A percentile compares a stretch with the other conserved stretches of the same genome.
phyloP scores from a whole-genome alignment of 2,113 vertebrate species.

The Bos taurus region ARS-UCD2.0 NC_037339.1:8297001-8297500 shows the following conservation, averaged over 20 bases:
- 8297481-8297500: slow-evolving; percentile 43
- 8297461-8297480: slow-evolving; percentile 30
- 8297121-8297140: slow-evolving; percentile 1
- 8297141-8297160: slow-evolving; percentile 4
- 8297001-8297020: neutral
- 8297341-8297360: neutral
- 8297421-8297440: slow-evolving; percentile 52
- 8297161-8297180: slow-evolving; percentile 29
- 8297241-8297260: slow-evolving; percentile 27
- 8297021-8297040: neutral
- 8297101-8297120: neutral
- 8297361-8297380: neutral
- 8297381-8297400: slow-evolving; percentile 37
- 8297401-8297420: slow-evolving; percentile 57
- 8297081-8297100: neutral
- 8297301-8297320: slow-evolving; percentile 37
- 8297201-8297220: slow-evolving; percentile 48
- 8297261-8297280: slow-evolving; percentile 37
- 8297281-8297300: neutral
- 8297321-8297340: slow-evolving; percentile 10
- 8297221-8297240: slow-evolving; percentile 15
- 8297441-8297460: slow-evolving; percentile 49
- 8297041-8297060: slow-evolving; percentile 26
- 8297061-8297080: neutral
- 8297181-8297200: slow-evolving; percentile 51